A percentile compares a stretch with the other conserved stretches of the same genome.
Evolutionary conservation across 2,797 vertebrate genomes (phyloP).

Genomic region (Melanotaenia trifasciata): DNA sequence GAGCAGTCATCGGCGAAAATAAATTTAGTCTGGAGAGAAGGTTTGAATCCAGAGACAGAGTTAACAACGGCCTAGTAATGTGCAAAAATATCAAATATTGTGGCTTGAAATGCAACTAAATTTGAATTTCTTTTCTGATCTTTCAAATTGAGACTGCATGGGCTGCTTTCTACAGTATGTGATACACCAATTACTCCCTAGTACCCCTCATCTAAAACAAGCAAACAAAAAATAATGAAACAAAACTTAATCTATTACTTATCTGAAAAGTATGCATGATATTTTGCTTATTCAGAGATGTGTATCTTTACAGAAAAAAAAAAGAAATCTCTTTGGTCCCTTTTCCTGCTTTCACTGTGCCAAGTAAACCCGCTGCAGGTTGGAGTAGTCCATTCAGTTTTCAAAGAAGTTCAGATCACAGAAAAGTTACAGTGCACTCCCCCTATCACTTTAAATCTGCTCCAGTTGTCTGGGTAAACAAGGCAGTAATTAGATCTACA

Average conservation of each 20-base stretch:
- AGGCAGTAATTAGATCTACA: slow-evolving; percentile 58
- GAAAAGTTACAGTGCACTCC: slow-evolving; percentile 16
- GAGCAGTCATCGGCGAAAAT: too few species aligned
- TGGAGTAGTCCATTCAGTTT: slow-evolving; percentile 27
- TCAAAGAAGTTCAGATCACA: slow-evolving; percentile 41
- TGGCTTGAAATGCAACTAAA: too few species aligned
- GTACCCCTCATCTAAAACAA: not conserved
- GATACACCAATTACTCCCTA: too few species aligned
- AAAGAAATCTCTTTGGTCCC: not conserved
- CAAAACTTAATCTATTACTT: not conserved
- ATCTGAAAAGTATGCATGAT: not conserved
- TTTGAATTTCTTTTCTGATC: too few species aligned
- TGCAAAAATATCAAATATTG: too few species aligned
- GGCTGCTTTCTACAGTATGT: too few species aligned
- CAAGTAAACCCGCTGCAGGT: slow-evolving; percentile 33
- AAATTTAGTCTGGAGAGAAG: too few species aligned
- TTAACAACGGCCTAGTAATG: too few species aligned
- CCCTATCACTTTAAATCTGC: slow-evolving; percentile 34
- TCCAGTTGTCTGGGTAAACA: slow-evolving; percentile 61
- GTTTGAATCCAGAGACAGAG: too few species aligned
- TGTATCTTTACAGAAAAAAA: slow-evolving; percentile 13
- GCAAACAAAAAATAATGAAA: not conserved
- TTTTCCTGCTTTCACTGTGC: slow-evolving; percentile 1
- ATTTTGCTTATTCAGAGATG: slow-evolving; percentile 7
- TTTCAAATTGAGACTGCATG: too few species aligned